Conservation (phyloP, 1,140 invertebrate species). For the Scaptomyza pallida region DNA sequence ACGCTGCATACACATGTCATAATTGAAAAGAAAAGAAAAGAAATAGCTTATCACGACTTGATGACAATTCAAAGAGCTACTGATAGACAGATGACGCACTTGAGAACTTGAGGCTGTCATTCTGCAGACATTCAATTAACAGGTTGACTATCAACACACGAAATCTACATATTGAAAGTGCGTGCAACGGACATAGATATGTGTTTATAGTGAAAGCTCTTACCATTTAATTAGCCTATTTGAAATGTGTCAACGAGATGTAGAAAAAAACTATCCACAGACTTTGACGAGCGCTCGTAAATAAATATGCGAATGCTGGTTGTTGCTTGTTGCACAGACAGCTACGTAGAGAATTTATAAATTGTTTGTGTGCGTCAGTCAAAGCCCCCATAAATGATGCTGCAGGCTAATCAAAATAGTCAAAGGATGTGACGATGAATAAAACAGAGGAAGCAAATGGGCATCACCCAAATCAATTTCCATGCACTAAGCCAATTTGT, state of each 20-base stretch:
- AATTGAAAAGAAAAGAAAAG: slow-evolving; percentile 6
- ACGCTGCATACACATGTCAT: slow-evolving; percentile 7
- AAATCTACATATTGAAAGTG: not conserved
- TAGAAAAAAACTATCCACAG: not conserved
- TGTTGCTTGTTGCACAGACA: slow-evolving; percentile 12
- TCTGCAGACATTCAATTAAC: slow-evolving; percentile 8
- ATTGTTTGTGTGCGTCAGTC: slow-evolving; percentile 25
- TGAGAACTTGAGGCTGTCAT: slow-evolving; percentile 6
- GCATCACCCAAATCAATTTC: slow-evolving; percentile 33
- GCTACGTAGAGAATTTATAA: slow-evolving; percentile 3
- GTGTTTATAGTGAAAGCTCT: not conserved
- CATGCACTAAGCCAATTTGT: slow-evolving; percentile 1
- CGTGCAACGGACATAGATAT: not conserved
- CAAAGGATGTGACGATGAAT: slow-evolving; percentile 1
- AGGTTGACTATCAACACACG: not conserved
- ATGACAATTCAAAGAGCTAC: slow-evolving; percentile 18
- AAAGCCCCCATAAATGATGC: slow-evolving; percentile 25
- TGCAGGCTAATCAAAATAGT: slow-evolving; percentile 28
- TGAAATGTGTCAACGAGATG: not conserved
- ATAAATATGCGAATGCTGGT: slow-evolving; percentile 5
- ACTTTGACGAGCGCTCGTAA: not conserved
- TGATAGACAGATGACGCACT: slow-evolving; percentile 9
- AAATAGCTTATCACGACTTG: slow-evolving; percentile 7
- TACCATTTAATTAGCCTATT: not conserved
- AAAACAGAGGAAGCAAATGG: slow-evolving; percentile 7